Evolutionary conservation across 2,888 invertebrate species (phyloP).

Genomic region (Cacoxenus indagator): DNA sequence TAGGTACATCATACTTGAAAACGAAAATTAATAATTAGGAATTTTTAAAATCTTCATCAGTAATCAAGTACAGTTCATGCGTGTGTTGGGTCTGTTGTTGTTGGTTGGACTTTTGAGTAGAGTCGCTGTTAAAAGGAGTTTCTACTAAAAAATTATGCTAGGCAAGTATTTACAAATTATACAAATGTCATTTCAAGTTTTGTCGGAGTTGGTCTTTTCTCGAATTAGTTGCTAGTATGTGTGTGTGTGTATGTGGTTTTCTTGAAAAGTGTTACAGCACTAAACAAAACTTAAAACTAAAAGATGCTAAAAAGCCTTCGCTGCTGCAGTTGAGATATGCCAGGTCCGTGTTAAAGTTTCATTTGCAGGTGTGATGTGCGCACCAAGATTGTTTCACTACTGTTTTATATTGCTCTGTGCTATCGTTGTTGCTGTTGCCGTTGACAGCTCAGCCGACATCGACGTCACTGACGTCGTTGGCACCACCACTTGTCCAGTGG

Average conservation of each 20-base stretch:
- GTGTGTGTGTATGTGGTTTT: not conserved
- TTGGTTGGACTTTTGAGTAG: too few species aligned
- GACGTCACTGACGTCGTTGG: slow-evolving; percentile 35
- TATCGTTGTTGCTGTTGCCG: not conserved
- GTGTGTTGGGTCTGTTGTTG: not conserved
- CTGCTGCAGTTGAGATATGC: not conserved
- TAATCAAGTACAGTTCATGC: not conserved
- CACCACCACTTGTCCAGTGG: too few species aligned
- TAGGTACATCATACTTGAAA: not conserved
- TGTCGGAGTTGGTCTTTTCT: not conserved
- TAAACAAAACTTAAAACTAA: not conserved
- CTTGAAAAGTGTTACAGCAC: slow-evolving; percentile 5
- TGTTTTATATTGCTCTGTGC: slow-evolving; percentile 18
- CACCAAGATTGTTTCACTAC: not conserved
- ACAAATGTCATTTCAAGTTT: not conserved
- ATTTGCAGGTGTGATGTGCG: not conserved
- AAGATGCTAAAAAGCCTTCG: not conserved
- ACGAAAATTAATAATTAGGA: not conserved
- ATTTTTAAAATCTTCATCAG: not conserved
- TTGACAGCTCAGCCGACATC: slow-evolving; percentile 14
- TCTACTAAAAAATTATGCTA: slow-evolving; percentile 18
- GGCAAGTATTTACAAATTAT: slow-evolving; percentile 16
- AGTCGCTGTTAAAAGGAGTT: not conserved
- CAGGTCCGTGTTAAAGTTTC: not conserved
- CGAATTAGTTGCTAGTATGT: not conserved